A percentile compares a stretch with the other conserved stretches of the same genome.
Evolutionary conservation across 2,797 vertebrate species (phyloP).

Genomic region (Scolopax bukidnonensis): DNA sequence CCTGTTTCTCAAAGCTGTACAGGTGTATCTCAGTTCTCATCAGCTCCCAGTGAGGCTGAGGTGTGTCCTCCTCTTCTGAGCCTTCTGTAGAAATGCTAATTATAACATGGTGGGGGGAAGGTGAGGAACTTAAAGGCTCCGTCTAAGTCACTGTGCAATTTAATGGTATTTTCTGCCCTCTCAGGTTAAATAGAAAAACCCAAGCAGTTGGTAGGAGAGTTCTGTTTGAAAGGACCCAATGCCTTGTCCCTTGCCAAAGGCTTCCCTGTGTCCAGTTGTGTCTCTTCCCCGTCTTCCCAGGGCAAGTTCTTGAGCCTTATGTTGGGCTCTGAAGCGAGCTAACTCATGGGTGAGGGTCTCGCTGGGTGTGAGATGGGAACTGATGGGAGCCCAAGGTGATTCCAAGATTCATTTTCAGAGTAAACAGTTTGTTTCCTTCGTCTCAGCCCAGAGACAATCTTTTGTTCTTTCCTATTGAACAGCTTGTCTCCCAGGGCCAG

Average conservation of each 20-base stretch:
- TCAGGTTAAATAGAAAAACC: neutral
- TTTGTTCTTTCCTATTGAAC: neutral
- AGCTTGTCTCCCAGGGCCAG: rapidly evolving
- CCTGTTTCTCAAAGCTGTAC: neutral
- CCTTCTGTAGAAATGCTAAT: neutral
- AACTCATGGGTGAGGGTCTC: neutral
- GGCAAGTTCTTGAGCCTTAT: neutral
- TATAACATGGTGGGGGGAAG: neutral
- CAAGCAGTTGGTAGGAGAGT: neutral
- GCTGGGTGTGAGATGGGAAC: neutral
- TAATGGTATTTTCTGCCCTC: neutral
- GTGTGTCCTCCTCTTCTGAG: neutral
- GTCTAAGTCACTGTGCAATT: neutral
- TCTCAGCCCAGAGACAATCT: neutral
- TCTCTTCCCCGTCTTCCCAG: neutral
- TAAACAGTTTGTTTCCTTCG: neutral
- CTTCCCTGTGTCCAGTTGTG: neutral
- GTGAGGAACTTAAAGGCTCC: neutral
- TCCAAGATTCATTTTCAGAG: neutral
- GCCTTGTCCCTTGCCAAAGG: neutral
- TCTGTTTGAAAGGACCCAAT: neutral
- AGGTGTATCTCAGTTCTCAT: neutral
- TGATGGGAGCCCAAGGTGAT: neutral
- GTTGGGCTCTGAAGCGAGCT: neutral
- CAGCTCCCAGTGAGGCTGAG: neutral